Evolutionary conservation across 1,140 invertebrate species (phyloP).

Genomic region (Conus betulinus): DNA sequence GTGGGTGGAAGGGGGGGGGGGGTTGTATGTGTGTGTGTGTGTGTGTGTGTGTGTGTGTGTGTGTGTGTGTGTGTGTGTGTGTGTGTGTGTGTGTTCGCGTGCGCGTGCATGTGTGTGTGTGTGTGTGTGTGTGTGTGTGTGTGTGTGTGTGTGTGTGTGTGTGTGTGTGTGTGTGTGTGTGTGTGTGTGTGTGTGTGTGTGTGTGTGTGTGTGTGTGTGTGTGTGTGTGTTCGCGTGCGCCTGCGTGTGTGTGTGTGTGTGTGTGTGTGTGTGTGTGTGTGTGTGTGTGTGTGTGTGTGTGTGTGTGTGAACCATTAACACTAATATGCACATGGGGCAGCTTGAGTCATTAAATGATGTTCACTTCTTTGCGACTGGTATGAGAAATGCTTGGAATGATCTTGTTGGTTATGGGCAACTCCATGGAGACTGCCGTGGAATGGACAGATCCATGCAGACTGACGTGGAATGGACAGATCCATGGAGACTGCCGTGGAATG

Average conservation of each 20-base stretch:
- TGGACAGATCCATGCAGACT: background rate
- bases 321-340: background rate
- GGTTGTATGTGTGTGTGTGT: slow-evolving; percentile 1
- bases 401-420: too few relatives aligned
- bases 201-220: background rate
- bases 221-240: background rate
- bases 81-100: slow-evolving; percentile 21
- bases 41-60: slow-evolving; percentile 19
- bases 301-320: background rate
- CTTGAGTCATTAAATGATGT: too few relatives aligned
- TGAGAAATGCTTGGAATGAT: background rate
- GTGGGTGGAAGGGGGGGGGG: too few relatives aligned
- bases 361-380: background rate
- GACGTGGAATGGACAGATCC: too few relatives aligned
- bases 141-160: slow-evolving; percentile 30
- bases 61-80: slow-evolving; percentile 17
- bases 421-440: background rate
- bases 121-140: slow-evolving; percentile 32
- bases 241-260: background rate
- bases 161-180: background rate
- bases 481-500: too few relatives aligned
- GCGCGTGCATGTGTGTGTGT: slow-evolving; percentile 26
- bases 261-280: background rate
- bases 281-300: background rate
- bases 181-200: background rate